These are phyloP conservation scores for Botrylloides violaceus DNA, from an alignment of 23 tunicate species.

Conservation along the genomic window DNA sequence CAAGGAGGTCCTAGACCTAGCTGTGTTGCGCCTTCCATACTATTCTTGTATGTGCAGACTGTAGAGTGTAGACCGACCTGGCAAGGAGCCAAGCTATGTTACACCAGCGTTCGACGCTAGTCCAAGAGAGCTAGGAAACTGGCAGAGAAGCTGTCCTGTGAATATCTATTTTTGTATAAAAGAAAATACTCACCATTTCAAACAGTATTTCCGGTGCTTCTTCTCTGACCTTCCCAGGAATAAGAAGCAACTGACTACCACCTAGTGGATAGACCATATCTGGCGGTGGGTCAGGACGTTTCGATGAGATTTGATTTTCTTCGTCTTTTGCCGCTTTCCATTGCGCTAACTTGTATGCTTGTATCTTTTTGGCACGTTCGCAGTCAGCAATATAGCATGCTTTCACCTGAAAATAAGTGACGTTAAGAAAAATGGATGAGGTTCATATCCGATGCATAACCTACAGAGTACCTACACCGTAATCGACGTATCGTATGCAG, in stretches of 20 bases:
- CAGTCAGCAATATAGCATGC: conserved; percentile 70
- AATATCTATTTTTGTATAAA: neutral
- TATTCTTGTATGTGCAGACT: too few species aligned
- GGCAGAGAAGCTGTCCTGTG: neutral
- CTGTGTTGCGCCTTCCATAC: too few species aligned
- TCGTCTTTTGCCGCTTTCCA: conserved; percentile 12
- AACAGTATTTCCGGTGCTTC: conserved; percentile 73
- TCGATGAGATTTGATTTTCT: neutral
- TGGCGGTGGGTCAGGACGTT: conserved; percentile 30
- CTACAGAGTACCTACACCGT: too few species aligned
- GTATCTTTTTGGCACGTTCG: conserved; percentile 71
- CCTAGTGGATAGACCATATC: conserved; percentile 66
- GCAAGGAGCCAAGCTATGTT: too few species aligned
- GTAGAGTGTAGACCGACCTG: too few species aligned
- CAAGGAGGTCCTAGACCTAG: too few species aligned
- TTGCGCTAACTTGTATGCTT: conserved; percentile 18
- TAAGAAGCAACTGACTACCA: conserved; percentile 35
- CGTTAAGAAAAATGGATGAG: too few species aligned
- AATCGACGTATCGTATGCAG: too few species aligned
- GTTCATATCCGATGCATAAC: neutral
- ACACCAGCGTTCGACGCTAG: too few species aligned
- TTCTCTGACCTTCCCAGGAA: conserved; percentile 68
- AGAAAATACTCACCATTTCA: conserved; percentile 44
- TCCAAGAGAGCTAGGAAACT: neutral
- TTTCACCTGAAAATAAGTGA: conserved; percentile 79